phyloP scores from a whole-genome alignment of 2,113 vertebrate genomes.

The Nesogale talazaci region DNA sequence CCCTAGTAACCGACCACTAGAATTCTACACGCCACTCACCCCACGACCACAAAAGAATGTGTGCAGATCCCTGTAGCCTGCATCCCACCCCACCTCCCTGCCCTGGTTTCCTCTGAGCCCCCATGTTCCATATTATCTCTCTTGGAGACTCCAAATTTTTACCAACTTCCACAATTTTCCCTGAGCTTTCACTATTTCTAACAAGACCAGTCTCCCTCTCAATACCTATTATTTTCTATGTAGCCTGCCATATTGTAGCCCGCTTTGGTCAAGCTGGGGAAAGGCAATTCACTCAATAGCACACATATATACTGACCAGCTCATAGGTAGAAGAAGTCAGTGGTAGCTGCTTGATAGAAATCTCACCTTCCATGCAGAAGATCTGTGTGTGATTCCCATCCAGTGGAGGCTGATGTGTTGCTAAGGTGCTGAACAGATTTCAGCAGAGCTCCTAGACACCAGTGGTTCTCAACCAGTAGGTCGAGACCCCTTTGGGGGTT shows the following conservation, averaged over 20 bases:
- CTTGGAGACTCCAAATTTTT: background rate
- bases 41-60: background rate
- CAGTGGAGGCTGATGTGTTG: too few relatives aligned
- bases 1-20: background rate
- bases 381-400: too few relatives aligned
- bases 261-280: background rate
- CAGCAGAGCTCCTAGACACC: too few relatives aligned
- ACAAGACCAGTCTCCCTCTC: background rate
- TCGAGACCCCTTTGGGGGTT: too few relatives aligned
- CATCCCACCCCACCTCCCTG: too few relatives aligned
- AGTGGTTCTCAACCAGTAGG: too few relatives aligned
- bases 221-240: background rate
- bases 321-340: background rate
- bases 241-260: background rate
- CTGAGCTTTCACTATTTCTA: background rate
- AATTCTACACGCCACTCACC: background rate
- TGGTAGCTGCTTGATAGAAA: background rate
- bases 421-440: too few relatives aligned
- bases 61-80: background rate
- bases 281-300: background rate
- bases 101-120: background rate
- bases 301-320: too few relatives aligned
- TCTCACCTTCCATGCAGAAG: too few relatives aligned
- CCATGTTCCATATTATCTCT: background rate
- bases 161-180: background rate